Conservation (phyloP, 2,888 invertebrate genomes). For the Cynaeus angustus region DNA sequence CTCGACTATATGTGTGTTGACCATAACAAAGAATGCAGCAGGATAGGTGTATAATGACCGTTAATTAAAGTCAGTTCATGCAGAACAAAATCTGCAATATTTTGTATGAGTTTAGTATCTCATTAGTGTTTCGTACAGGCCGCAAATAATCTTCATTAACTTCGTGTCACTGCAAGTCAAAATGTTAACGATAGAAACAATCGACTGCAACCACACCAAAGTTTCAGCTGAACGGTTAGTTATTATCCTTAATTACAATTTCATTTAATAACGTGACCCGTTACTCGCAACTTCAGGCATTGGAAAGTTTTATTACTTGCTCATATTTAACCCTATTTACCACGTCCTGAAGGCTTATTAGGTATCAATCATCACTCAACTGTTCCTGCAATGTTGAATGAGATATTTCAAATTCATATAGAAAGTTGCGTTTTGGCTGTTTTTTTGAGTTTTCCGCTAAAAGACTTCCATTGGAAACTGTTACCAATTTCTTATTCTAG, state of each 20-base stretch:
- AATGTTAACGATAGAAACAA: constrained; percentile 43
- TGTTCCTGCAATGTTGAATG: too few species aligned
- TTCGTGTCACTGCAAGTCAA: constrained; percentile 43
- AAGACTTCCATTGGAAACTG: too few species aligned
- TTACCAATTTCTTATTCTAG: too few species aligned
- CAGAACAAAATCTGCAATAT: constrained; percentile 40
- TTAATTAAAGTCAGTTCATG: constrained; percentile 40
- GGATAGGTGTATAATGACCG: constrained; percentile 26
- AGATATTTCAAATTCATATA: too few species aligned
- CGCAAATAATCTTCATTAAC: constrained; percentile 43
- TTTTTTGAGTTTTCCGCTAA: too few species aligned
- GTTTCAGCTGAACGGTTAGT: constrained; percentile 42
- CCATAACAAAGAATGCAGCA: constrained; percentile 24
- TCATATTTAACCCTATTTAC: constrained; percentile 31
- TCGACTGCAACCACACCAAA: constrained; percentile 40
- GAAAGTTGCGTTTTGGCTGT: too few species aligned
- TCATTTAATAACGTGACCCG: constrained; percentile 44
- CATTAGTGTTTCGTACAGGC: constrained; percentile 35
- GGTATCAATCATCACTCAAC: constrained; percentile 30
- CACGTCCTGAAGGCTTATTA: constrained; percentile 30
- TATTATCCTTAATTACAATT: constrained; percentile 45
- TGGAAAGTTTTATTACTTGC: constrained; percentile 39
- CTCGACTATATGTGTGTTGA: too few species aligned
- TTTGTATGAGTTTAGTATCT: constrained; percentile 39
- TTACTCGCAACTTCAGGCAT: constrained; percentile 35